Evolutionary conservation across 2,113 vertebrate species (phyloP).

Genomic region (Datnioides undecimradiatus): DNA sequence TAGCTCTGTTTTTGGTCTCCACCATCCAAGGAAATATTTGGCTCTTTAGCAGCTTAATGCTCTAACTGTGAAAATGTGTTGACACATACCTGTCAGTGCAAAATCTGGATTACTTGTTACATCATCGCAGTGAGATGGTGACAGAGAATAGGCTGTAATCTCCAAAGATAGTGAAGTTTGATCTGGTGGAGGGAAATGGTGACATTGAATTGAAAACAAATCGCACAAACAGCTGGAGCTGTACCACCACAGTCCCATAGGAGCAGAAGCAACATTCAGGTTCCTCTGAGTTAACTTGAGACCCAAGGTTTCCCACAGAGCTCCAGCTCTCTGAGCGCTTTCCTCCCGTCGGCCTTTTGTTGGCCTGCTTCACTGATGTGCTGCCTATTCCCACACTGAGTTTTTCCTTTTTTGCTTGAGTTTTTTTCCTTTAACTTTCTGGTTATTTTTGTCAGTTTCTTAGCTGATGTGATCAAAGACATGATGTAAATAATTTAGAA

Average conservation of each 20-base stretch:
- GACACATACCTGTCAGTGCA: no score
- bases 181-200: conserved; percentile 7
- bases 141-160: neutral
- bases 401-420: neutral
- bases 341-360: conserved; percentile 16
- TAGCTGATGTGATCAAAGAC: conserved; percentile 21
- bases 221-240: conserved; percentile 42
- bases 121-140: neutral
- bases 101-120: neutral
- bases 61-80: neutral
- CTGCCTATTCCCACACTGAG: conserved; percentile 7
- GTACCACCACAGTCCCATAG: conserved; percentile 17
- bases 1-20: neutral
- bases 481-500: conserved; percentile 34
- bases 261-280: conserved; percentile 30
- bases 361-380: neutral
- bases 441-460: conserved; percentile 19
- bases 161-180: neutral
- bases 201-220: conserved; percentile 14
- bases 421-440: neutral
- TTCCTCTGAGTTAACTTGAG: conserved; percentile 25
- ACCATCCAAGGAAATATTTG: neutral
- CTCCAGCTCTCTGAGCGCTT: neutral
- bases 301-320: neutral
- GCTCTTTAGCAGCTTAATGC: neutral